Conservation (phyloP, 2,888 invertebrate species). For the Tortricodes alternella region DNA sequence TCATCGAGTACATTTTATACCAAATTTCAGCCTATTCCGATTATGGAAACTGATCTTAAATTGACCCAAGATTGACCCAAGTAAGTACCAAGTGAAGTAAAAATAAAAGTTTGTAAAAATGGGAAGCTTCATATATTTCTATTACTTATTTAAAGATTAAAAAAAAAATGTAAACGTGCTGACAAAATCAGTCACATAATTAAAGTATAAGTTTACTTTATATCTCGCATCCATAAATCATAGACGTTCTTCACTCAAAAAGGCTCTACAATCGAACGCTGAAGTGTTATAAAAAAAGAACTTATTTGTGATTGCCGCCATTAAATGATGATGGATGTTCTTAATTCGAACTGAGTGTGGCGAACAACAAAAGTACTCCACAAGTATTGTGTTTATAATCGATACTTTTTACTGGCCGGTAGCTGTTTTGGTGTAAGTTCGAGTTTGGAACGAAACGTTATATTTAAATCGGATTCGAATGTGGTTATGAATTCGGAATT, state of each 20-base stretch:
- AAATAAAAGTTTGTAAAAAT: too few relatives aligned
- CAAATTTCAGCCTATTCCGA: too few relatives aligned
- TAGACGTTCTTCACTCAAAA: constrained; percentile 39
- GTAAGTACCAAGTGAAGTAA: too few relatives aligned
- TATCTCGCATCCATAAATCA: constrained; percentile 35
- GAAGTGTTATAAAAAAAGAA: constrained; percentile 52
- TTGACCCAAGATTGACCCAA: too few relatives aligned
- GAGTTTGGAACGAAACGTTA: neutral
- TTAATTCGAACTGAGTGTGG: constrained; percentile 9
- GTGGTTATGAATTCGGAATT: neutral
- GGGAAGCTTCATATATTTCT: too few relatives aligned
- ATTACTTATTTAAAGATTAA: too few relatives aligned
- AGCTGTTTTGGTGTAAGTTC: constrained; percentile 7
- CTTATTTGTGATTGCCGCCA: constrained; percentile 57
- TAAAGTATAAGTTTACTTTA: constrained; percentile 35
- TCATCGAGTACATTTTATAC: too few relatives aligned
- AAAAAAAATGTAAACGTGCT: too few relatives aligned
- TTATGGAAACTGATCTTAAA: too few relatives aligned
- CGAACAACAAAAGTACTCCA: constrained; percentile 24
- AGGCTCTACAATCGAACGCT: constrained; percentile 47
- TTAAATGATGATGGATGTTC: constrained; percentile 63
- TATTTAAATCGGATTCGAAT: neutral
- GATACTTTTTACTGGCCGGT: constrained; percentile 27
- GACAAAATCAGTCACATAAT: neutral
- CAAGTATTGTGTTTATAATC: constrained; percentile 28